Evolutionary conservation across 2,888 invertebrate species (phyloP), one percentile per base, ranked within the genome.

Genomic region (Cancer borealis): DNA sequence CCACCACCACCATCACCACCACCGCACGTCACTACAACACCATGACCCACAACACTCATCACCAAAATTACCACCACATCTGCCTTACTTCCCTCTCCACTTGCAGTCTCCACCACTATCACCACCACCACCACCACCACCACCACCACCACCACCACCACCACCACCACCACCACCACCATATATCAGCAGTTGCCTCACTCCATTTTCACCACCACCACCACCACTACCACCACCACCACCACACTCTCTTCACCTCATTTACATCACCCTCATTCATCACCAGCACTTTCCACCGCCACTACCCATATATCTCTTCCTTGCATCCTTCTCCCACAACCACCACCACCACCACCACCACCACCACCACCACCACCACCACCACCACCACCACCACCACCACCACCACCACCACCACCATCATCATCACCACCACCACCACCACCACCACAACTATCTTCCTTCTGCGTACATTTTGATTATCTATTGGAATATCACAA

Each of bases 401-500:
- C 21, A 17, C 66, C 66, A n/a, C n/a, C n/a, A 5, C n/a, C 66
- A 66, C n/a, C 66, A n/a, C 66, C 66, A 66, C 66, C 66, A 66
- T n/a, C 66, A 66, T 6, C 66, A 66, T 14, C 66, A 66, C 66
- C 66, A 66, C 66, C 66, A 66, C 66, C 66, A 66, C 66, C 66
- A 66, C 66, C 66, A 66, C 66, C 66, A 66, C 66, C 5, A 6
- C 6, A 6, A 4, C n/a, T n/a, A 66, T 21, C 21, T n/a, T 66
- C 54, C 14, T 66, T 21, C 66, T 66, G 66, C 21, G 66, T 66
- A n/a, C n/a, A 66, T 66, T 66, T 66, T 66, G 66, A 66, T 66
- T 66, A 66, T 66, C 66, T 66, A 21, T 66, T 66, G 66, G n/a
- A 66, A 66, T 66, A 66, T 66, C 66, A 66, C 66, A 66, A 66